Evolutionary conservation across 2,113 vertebrate species (phyloP), one percentile per base, ranked within the genome.

Genomic region (Cavia porcellus): DNA sequence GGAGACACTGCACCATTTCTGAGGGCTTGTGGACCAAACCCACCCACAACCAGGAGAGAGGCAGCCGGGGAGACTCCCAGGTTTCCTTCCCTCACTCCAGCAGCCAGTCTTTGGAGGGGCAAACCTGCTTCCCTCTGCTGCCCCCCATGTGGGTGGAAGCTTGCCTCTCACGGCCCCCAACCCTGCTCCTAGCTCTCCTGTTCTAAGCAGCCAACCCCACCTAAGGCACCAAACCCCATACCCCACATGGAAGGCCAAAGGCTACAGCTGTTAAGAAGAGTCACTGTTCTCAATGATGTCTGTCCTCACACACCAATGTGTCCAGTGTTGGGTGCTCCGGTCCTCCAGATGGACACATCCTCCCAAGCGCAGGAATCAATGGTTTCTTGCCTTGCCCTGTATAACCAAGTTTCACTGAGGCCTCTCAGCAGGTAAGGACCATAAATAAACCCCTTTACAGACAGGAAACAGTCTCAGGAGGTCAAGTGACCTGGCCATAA

Each of bases 291-390:
- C 2, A 12, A 19, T 6, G 61, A 45, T 25, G 50, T 15, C 2
- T 1, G 38, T 42, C 19, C 0, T 17, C 28, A 0, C 25, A 30
- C 11, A 30, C 14, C 11, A 30, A 3, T 68, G 1, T 2, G 14
- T n/a, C 47, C 14, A 6, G 13, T 3, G 38, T 45, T 4, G 0
- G n/a, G 5, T 42, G 19, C 6, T 30, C 70, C 5, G 6, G 12
- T 47, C 25, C 83, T 61, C 82, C 66, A 15, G 0, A 42, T 38
- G 45, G 32, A 62, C 68, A 45, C 52, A 25, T 42, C 42, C 14
- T 45, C 62, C 72, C 30, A 11, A 68, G 24, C 35, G 61, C 28
- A 50, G 12, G 50, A 70, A 10, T 10, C 30, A 22, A 3, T 20
- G 45, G 66, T 14, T 57, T 52, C 13, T 0, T 52, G 22, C 11